These are phyloP conservation scores for Arctocebus calabarensis DNA, from an alignment of 2,797 vertebrate genomes.

Conservation along the genomic window DNA sequence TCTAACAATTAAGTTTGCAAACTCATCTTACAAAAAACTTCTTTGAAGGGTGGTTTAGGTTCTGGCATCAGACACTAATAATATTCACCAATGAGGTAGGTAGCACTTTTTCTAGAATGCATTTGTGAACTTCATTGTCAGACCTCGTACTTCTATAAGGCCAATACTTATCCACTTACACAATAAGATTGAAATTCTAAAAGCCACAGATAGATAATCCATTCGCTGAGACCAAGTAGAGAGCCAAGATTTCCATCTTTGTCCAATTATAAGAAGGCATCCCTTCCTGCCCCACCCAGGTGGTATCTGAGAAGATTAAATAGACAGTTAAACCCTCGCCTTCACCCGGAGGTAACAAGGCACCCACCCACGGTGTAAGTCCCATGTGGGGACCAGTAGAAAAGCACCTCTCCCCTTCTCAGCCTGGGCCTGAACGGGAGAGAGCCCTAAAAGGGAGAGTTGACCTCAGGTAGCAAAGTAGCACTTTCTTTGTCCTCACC, in stretches of 20 bases:
- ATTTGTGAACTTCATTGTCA: too few species aligned
- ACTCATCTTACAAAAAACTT: too few species aligned
- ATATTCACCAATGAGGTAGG: too few species aligned
- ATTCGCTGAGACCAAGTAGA: neutral
- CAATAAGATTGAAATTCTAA: neutral
- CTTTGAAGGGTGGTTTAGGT: too few species aligned
- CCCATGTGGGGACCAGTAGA: neutral
- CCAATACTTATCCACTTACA: neutral
- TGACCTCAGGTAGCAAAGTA: neutral
- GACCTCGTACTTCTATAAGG: neutral
- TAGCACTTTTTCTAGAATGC: too few species aligned
- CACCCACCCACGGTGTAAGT: neutral
- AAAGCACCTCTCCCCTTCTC: neutral
- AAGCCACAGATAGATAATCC: neutral
- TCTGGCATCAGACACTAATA: too few species aligned
- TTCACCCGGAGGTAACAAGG: neutral
- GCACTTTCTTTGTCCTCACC: neutral
- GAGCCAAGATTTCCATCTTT: neutral
- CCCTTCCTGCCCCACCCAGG: too few species aligned
- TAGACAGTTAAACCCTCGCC: neutral
- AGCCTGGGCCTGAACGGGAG: too few species aligned
- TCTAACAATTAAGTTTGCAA: too few species aligned
- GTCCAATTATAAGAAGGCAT: neutral
- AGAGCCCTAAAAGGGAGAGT: neutral
- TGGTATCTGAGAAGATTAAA: neutral